Conservation (phyloP, 1,140 invertebrate species). For the Amphibalanus amphitrite region DNA sequence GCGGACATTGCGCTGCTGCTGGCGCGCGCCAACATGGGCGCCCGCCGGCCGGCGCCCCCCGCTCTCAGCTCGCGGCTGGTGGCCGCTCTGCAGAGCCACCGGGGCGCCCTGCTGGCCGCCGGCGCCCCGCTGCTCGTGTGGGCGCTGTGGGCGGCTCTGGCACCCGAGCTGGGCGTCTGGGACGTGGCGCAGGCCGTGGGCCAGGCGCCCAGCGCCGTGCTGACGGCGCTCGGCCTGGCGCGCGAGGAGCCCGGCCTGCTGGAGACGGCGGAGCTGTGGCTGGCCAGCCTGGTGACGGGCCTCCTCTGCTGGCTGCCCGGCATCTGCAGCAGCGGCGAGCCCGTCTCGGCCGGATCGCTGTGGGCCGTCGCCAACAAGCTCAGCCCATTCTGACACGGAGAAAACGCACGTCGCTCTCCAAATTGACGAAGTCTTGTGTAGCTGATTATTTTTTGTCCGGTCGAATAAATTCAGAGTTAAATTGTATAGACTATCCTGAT, state of each 20-base stretch:
- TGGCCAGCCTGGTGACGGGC: background rate
- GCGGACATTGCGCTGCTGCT: background rate
- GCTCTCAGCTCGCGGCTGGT: no score
- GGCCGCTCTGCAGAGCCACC: background rate
- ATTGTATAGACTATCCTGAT: no score
- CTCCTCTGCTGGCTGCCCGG: background rate
- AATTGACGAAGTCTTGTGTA: no score
- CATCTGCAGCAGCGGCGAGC: background rate
- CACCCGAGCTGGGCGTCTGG: background rate
- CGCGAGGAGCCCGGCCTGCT: background rate
- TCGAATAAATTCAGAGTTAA: no score
- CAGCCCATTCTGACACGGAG: background rate
- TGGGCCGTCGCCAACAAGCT: background rate
- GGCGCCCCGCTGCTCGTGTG: background rate
- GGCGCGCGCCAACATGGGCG: background rate
- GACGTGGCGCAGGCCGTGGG: background rate
- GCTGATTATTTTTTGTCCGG: no score
- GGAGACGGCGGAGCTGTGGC: background rate
- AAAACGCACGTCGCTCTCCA: no score
- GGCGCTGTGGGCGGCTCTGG: background rate
- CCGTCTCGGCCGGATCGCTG: background rate
- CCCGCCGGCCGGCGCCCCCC: no score
- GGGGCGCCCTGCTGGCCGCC: background rate
- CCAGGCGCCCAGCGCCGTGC: no score
- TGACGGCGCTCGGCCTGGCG: background rate